Evolutionary conservation across 2,888 invertebrate genomes (phyloP).

Genomic region (Hydroisotoma schaefferi): DNA sequence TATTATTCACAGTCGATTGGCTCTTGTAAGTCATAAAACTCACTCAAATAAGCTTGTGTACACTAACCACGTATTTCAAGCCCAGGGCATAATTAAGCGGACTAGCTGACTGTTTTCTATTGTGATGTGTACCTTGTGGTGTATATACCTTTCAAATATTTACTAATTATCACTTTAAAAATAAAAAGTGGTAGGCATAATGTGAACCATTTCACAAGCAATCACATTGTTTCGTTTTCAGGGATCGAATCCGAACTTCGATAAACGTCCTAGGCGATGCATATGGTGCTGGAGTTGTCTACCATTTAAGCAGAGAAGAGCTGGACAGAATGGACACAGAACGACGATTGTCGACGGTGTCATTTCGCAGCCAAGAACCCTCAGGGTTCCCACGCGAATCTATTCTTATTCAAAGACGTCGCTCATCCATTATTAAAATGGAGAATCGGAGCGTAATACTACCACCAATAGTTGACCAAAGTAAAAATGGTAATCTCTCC

Average conservation of each 20-base stretch:
- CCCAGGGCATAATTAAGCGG: no score
- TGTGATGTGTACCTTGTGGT: no score
- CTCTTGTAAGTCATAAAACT: slow-evolving; percentile 61
- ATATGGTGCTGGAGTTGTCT: slow-evolving; percentile 59
- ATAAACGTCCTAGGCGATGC: slow-evolving; percentile 60
- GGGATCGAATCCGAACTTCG: slow-evolving; percentile 56
- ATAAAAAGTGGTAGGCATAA: no score
- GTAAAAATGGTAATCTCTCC: slow-evolving; percentile 15
- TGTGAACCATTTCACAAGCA: no score
- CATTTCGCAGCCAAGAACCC: slow-evolving; percentile 4
- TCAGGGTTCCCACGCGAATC: slow-evolving; percentile 7
- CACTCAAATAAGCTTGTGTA: no score
- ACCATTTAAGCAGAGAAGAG: slow-evolving; percentile 52
- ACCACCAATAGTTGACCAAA: slow-evolving; percentile 14
- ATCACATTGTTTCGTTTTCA: no score
- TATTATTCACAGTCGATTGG: slow-evolving; percentile 67
- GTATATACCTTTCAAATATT: no score
- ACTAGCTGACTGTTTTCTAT: no score
- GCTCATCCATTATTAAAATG: slow-evolving; percentile 20
- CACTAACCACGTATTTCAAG: no score
- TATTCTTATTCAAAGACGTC: slow-evolving; percentile 10
- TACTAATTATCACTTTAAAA: no score
- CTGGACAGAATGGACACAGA: slow-evolving; percentile 37
- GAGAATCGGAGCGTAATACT: slow-evolving; percentile 17
- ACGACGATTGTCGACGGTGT: slow-evolving; percentile 21